Evolutionary conservation across 1,140 invertebrate genomes (phyloP).

Genomic region (Contarinia nasturtii): DNA sequence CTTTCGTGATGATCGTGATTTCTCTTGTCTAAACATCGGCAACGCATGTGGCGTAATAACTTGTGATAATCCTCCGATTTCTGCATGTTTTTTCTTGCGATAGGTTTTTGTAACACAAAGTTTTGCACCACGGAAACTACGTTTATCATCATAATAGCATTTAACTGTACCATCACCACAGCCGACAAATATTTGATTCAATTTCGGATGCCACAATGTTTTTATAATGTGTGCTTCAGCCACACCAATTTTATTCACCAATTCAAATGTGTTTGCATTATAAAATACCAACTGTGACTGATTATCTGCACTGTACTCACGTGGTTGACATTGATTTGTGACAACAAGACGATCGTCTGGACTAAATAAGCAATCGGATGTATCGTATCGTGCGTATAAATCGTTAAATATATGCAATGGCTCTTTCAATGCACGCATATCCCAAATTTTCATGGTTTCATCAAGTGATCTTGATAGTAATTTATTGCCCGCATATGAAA

Average conservation of each 20-base stretch:
- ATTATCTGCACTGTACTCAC: slow-evolving; percentile 29
- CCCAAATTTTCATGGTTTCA: slow-evolving; percentile 91
- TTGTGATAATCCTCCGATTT: slow-evolving; percentile 76
- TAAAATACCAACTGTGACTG: slow-evolving; percentile 67
- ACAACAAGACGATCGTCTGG: slow-evolving; percentile 80
- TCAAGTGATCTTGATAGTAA: slow-evolving; percentile 75
- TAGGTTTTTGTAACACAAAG: slow-evolving; percentile 71
- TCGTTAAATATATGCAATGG: slow-evolving; percentile 45
- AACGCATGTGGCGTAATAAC: slow-evolving; percentile 96
- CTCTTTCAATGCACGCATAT: slow-evolving; percentile 65
- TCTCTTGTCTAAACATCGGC: slow-evolving; percentile 85
- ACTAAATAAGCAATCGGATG: slow-evolving; percentile 70
- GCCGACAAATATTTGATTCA: slow-evolving; percentile 91
- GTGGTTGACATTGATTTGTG: slow-evolving; percentile 68
- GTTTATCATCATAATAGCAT: slow-evolving; percentile 74
- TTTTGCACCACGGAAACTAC: slow-evolving; percentile 76
- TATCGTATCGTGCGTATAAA: slow-evolving; percentile 73
- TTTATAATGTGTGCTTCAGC: slow-evolving; percentile 71
- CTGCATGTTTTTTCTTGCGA: slow-evolving; percentile 57
- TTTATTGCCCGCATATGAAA: slow-evolving; percentile 67
- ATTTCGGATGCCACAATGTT: slow-evolving; percentile 85
- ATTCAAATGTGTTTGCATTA: slow-evolving; percentile 55
- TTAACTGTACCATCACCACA: slow-evolving; percentile 82
- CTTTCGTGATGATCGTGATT: slow-evolving; percentile 73
- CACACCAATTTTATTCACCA: slow-evolving; percentile 53